These are phyloP conservation scores for Sarcophaga rosellei DNA, from an alignment of 2,888 invertebrate species.

Conservation along the genomic window DNA sequence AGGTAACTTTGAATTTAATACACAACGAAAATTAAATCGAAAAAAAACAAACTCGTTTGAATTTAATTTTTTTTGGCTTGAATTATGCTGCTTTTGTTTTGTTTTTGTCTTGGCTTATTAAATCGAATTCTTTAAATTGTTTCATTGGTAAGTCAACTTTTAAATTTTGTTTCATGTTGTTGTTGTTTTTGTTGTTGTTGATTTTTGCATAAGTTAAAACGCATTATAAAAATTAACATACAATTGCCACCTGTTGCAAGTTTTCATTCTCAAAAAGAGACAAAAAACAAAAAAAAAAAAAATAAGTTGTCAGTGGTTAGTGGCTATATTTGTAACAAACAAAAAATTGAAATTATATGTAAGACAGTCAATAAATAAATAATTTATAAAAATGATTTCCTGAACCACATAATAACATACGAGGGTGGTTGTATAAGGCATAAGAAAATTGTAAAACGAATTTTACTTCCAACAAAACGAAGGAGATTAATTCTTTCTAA, in stretches of 20 bases:
- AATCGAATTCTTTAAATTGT: slow-evolving; percentile 17
- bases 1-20: too few species aligned
- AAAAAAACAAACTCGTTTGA: slow-evolving; percentile 4
- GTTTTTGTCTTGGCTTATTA: slow-evolving; percentile 27
- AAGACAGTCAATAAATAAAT: neutral
- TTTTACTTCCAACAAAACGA: too few species aligned
- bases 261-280: neutral
- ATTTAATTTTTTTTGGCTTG: neutral
- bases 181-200: neutral
- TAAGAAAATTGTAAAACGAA: too few species aligned
- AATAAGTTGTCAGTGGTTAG: neutral
- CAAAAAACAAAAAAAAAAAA: neutral
- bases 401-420: neutral
- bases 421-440: neutral
- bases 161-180: neutral
- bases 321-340: neutral
- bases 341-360: neutral
- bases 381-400: slow-evolving; percentile 18
- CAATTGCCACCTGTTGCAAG: slow-evolving; percentile 34
- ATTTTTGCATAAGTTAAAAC: neutral
- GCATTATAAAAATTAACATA: slow-evolving; percentile 32
- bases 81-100: neutral
- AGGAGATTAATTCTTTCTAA: too few species aligned
- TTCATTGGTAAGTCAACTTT: slow-evolving; percentile 2
- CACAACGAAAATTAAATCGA: too few species aligned